Base-by-base conservation (phyloP, 1,140 invertebrate genomes). In the Microplitis mediator region DNA sequence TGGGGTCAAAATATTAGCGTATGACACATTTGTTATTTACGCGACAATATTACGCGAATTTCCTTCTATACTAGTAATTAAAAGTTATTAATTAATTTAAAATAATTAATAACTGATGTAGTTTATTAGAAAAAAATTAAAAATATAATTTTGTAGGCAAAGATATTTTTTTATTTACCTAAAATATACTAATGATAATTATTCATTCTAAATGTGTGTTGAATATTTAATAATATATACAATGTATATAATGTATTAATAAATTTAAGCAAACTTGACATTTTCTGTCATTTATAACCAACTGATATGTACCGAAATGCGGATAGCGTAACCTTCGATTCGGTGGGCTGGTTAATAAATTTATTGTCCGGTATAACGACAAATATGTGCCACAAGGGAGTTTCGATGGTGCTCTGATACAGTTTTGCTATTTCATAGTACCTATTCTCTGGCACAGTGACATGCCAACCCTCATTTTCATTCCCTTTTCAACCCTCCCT, bases 401-500 rank as follows among this genome's bases (percentile, higher is more conserved):
- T 6, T 45, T 60, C n/a, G 16, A 5, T 54, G 52, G 52, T 16
- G 52, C 3, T n/a, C 13, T 54, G 79, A 79, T 80, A 75, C 80
- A 78, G 77, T 82, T 82, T 81, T 80, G 79, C 80, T 81, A 82
- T 82, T 82, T 82, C 80, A 76, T 72, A 72, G 72, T 68, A 45
- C 50, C 16, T 54, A 50, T 69, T 51, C 50, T 23, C 39, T 58
- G 34, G 9, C 16, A 13, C 39, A n/a, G 9, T 64, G 39, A 50
- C 36, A 71, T 52, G 31, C n/a, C 23, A 14, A 51, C 8, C 50
- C 16, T 54, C n/a, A 14, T 6, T 69, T 4, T 58, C 56, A 52
- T 75, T 35, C 58, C 36, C 32, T 16, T 67, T 13, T 51, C 51
- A 66, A 31, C 51, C 60, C 36, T 11, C 63, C 65, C 69, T 11